Evolutionary conservation across 2,888 invertebrate species (phyloP).

Genomic region (Hemithea aestivaria): DNA sequence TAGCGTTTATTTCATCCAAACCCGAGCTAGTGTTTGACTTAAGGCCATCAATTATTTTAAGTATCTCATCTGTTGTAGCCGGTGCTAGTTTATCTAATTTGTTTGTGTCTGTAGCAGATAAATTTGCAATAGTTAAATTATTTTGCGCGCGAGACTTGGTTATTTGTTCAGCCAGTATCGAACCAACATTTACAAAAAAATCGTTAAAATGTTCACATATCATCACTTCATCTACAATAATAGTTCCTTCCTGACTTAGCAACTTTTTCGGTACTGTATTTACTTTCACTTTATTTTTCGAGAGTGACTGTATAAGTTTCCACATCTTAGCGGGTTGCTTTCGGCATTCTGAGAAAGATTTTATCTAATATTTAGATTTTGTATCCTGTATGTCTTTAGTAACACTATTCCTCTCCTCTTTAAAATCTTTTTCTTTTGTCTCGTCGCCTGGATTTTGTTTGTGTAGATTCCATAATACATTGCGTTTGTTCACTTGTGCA

Average conservation of each 20-base stretch:
- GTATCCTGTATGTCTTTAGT: constrained; percentile 4
- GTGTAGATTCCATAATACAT: constrained; percentile 13
- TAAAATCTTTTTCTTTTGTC: constrained; percentile 2
- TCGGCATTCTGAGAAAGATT: constrained; percentile 5
- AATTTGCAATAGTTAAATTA: background rate
- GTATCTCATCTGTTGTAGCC: background rate
- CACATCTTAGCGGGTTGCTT: constrained; percentile 12
- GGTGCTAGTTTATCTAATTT: background rate
- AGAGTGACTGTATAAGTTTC: constrained; percentile 11
- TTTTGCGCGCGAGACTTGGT: background rate
- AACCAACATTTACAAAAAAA: constrained; percentile 17
- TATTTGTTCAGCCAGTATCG: constrained; percentile 14
- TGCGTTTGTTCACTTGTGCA: constrained; percentile 16
- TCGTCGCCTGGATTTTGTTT: constrained; percentile 11
- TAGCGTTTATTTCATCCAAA: constrained; percentile 12
- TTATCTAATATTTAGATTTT: constrained; percentile 12
- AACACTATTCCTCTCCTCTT: background rate
- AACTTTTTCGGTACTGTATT: constrained; percentile 13
- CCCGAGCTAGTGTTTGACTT: constrained; percentile 13
- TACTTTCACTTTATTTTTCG: constrained; percentile 15
- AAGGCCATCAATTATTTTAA: constrained; percentile 4
- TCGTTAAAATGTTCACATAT: constrained; percentile 21
- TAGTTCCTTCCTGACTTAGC: constrained; percentile 2
- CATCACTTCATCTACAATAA: constrained; percentile 8
- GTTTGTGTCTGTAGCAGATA: background rate